Evolutionary conservation across 2,888 invertebrate species (phyloP), one percentile per base, ranked within the genome.

Genomic region (Mellilla xanthometata): DNA sequence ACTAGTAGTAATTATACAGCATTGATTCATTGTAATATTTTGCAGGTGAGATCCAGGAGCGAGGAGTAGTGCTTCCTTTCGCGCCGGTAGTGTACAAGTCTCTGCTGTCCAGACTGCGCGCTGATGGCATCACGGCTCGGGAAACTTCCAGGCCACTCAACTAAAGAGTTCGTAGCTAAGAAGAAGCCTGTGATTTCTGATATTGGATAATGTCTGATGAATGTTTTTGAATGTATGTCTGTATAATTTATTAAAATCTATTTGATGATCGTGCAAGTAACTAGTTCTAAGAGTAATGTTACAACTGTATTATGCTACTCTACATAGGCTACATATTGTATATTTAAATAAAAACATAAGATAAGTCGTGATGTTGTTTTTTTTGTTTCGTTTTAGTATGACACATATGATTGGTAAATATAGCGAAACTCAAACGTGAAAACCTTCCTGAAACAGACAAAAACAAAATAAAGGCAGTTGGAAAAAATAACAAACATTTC

Each of bases 31-130:
- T n/a, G n/a, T n/a, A n/a, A n/a, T 26, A 4, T 8, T 24, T 23
- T 81, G 28, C 73, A 97, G 97, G 96, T 65, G 99, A 99, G 90
- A 99, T 99, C 64, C 99, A 99, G 84, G 94, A 95, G 56, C 94
- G 96, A 48, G 99, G 99, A 2, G 95, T 97, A 53, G 93, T 99
- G 9, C 86, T 98, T 27, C 99, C 99, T 0, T 95, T 99, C 68
- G 93, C 95, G 0, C 94, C 95, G 0, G 97, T 98, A 46, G 96
- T 99, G 49, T 99, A 99, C 88, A 92, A 95, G 49, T 97, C 99
- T 0, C 94, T 99, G 76, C 86, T 99, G 49, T 95, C 95, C 23
- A 91, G 99, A 45, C 91, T 99, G 24, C 91, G 95, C 62, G 89
- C 93, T 19, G 98, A 98, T 80, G 98, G 98, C 15, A 92, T 99